Conservation (phyloP, 1,140 invertebrate genomes). For the Drosophila nasuta region DNA sequence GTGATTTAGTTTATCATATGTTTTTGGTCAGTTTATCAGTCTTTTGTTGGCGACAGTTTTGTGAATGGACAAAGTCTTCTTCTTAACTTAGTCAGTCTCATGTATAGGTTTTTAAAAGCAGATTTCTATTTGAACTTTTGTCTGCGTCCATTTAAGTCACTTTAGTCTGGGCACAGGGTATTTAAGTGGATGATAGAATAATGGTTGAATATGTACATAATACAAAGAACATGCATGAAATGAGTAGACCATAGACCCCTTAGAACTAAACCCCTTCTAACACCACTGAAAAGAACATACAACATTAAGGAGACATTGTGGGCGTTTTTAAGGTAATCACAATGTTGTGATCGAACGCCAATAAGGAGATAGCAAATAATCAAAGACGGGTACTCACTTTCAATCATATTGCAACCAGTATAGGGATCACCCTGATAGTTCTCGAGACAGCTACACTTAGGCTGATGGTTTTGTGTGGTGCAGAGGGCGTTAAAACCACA, state of each 20-base stretch:
- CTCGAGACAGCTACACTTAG: constrained; percentile 90
- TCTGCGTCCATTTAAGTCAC: neutral
- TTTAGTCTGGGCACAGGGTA: constrained; percentile 8
- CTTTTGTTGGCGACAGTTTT: too few relatives aligned
- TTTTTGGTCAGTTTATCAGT: neutral
- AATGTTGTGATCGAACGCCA: constrained; percentile 17
- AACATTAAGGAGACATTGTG: constrained; percentile 60
- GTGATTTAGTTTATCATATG: neutral
- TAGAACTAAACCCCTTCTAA: constrained; percentile 47
- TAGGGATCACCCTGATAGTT: constrained; percentile 94
- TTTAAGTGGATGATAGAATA: constrained; percentile 27
- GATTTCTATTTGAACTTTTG: neutral
- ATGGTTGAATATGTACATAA: constrained; percentile 62
- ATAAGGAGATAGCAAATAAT: constrained; percentile 48
- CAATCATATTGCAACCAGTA: constrained; percentile 89
- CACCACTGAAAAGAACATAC: constrained; percentile 80
- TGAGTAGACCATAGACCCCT: constrained; percentile 65
- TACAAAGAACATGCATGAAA: constrained; percentile 70
- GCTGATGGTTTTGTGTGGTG: constrained; percentile 90
- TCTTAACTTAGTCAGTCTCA: too few relatives aligned
- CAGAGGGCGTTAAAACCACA: constrained; percentile 94
- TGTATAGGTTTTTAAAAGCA: neutral
- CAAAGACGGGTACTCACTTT: constrained; percentile 87
- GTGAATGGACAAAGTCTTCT: too few relatives aligned
- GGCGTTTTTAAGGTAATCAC: constrained; percentile 22